Evolutionary conservation across 2,797 vertebrate genomes (phyloP).

Genomic region (Morus bassanus): DNA sequence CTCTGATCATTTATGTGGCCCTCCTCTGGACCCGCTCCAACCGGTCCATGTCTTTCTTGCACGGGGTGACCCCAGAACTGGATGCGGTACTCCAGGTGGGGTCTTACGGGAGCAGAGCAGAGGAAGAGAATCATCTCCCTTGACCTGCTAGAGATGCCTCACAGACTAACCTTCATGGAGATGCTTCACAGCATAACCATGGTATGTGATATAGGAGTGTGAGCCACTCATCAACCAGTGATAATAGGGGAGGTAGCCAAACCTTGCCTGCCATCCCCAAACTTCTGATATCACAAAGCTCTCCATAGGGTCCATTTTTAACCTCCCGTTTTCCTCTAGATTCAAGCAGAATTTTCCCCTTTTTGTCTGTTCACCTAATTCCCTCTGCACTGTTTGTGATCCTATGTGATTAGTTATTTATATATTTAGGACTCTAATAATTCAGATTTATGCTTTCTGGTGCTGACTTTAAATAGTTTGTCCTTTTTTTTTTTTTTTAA

Average conservation of each 20-base stretch:
- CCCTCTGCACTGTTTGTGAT: neutral
- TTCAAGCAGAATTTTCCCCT: neutral
- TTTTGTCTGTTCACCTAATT: neutral
- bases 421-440: neutral
- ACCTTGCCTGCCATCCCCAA: neutral
- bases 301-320: neutral
- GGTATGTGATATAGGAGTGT: neutral
- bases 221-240: neutral
- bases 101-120: neutral
- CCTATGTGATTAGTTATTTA: neutral
- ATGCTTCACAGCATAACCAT: neutral
- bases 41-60: neutral
- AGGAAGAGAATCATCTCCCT: neutral
- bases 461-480: neutral
- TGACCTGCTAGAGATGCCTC: neutral
- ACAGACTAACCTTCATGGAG: neutral
- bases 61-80: neutral
- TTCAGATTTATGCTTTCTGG: neutral
- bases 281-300: neutral
- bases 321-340: neutral
- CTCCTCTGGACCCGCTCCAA: neutral
- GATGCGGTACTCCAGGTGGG: neutral
- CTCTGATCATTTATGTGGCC: neutral
- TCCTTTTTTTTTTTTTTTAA: neutral
- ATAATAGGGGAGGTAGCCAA: neutral